Base-by-base conservation (phyloP, 2,888 invertebrate genomes). In the Balanococcus diminutus region DNA sequence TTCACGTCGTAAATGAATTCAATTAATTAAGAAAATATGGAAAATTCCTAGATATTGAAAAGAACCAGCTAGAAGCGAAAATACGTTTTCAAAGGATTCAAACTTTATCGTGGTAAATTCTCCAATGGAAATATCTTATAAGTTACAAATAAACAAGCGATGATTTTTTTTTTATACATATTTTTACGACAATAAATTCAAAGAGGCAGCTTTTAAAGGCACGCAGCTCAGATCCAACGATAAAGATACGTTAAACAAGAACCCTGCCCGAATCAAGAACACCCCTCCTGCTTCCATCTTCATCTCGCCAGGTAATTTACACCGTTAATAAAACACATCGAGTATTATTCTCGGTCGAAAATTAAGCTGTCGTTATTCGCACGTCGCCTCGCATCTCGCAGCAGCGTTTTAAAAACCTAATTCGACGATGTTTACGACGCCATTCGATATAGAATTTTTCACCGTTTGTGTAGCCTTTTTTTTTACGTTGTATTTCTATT, bases 331-430 rank as follows among this genome's bases (percentile, higher is more conserved):
- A 67, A 67, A 67, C 31, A 67, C 67, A 67, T 67, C 67, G 67
- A 67, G 67, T 31, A 67, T 67, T 67, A 67, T 31, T 67, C 28
- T 67, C 28, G 67, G 67, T 67, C 67, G 28, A 67, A 67, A 67
- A 67, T 67, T 67, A 67, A 67, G 31, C 67, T 67, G 67, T 67
- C 67, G 67, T 67, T 67, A 67, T 67, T 67, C 67, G 67, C 67
- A 67, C 67, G 67, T 67, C 28, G 67, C n/a, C n/a, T n/a, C n/a
- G n/a, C n/a, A n/a, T n/a, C n/a, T n/a, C n/a, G n/a, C n/a, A n/a
- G n/a, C 67, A 67, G 67, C 8, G 28, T 67, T 67, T 67, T 67
- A 67, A 67, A n/a, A 67, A 67, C 67, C 28, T 67, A 67, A 67
- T 67, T 67, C 67, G 67, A 67, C 67, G 67, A 67, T 67, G 28